These are phyloP conservation scores for Antedon mediterranea DNA, from an alignment of 53 echinoderm and acorn worm genomes.

Conservation along the genomic window DNA sequence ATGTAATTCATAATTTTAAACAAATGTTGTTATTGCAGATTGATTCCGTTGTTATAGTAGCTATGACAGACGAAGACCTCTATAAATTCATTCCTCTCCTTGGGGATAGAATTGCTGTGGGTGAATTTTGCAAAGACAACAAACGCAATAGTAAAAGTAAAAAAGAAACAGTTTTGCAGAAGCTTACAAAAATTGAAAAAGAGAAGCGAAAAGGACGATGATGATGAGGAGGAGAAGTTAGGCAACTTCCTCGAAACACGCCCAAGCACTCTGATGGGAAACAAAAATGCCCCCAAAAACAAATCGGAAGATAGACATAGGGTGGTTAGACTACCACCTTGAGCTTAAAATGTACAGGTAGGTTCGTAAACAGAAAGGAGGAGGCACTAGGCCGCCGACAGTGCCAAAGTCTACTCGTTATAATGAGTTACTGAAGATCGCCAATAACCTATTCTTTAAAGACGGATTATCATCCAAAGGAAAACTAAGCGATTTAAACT, in stretches of 20 bases:
- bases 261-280: too few relatives aligned
- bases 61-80: too few relatives aligned
- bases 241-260: too few relatives aligned
- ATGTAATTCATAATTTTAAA: too few relatives aligned
- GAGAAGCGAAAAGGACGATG: background rate
- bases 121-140: background rate
- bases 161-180: constrained; percentile 3
- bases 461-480: constrained; percentile 12
- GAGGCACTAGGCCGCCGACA: constrained; percentile 7
- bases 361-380: constrained; percentile 18
- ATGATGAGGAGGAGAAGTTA: too few relatives aligned
- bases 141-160: background rate
- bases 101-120: constrained; percentile 3
- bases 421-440: background rate
- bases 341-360: constrained; percentile 1
- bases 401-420: background rate
- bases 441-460: constrained; percentile 14
- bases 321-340: constrained; percentile 8
- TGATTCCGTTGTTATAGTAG: too few relatives aligned
- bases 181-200: background rate
- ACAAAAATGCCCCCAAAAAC: background rate
- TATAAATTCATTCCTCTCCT: background rate
- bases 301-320: constrained; percentile 11
- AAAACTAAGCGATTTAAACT: background rate
- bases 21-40: too few relatives aligned